Evolutionary conservation across 2,888 invertebrate genomes (phyloP).

Genomic region (Cephus sareptanus): DNA sequence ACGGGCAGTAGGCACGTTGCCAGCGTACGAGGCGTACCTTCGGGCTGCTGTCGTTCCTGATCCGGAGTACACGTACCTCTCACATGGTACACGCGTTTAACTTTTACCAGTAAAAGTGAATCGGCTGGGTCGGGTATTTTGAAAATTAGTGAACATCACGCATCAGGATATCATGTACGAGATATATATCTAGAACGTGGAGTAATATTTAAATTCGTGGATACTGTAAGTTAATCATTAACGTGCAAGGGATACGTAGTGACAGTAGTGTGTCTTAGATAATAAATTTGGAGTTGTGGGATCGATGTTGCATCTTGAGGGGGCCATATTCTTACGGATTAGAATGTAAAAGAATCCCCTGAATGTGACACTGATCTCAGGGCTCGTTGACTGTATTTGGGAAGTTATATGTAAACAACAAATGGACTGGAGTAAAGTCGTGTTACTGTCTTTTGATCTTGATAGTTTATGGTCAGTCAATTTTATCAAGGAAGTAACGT

Average conservation of each 20-base stretch:
- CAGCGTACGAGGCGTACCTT: not conserved
- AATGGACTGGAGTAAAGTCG: too few relatives aligned
- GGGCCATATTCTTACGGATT: not conserved
- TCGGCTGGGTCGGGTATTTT: not conserved
- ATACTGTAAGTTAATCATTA: not conserved
- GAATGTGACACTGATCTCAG: not conserved
- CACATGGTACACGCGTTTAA: not conserved
- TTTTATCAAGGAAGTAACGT: not conserved
- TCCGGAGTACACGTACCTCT: not conserved
- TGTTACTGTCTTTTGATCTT: not conserved
- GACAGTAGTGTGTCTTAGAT: not conserved
- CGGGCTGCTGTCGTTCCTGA: not conserved
- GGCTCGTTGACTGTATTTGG: not conserved
- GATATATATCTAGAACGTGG: not conserved
- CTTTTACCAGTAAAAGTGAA: not conserved
- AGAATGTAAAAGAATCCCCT: not conserved
- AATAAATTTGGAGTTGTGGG: not conserved
- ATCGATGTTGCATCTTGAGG: not conserved
- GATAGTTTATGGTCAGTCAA: not conserved
- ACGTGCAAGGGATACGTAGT: not conserved
- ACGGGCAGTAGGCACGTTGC: not conserved
- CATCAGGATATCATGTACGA: not conserved
- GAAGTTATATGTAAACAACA: not conserved
- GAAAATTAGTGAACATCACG: not conserved
- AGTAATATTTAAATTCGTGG: not conserved